Percentiles rank a stretch among this genome's conserved stretches.
Evolutionary conservation across 2,888 invertebrate species (phyloP).

Genomic region (Pasiphila rectangulata): DNA sequence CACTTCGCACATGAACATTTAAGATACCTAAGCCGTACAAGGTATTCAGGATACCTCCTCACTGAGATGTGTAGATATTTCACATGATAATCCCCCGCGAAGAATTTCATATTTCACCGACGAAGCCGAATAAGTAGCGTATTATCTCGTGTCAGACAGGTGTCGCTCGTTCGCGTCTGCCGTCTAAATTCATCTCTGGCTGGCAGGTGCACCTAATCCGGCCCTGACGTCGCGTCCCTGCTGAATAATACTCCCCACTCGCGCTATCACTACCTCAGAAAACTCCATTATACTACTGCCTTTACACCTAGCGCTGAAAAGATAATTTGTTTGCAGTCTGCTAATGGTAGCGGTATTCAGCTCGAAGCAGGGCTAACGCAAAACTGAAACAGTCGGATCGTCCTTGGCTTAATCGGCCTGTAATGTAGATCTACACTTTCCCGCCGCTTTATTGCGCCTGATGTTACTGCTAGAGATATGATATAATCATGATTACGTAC

Average conservation of each 20-base stretch:
- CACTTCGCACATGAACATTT: slow-evolving; percentile 23
- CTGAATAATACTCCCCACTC: slow-evolving; percentile 45
- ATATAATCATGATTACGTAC: too few species aligned
- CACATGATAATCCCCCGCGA: slow-evolving; percentile 58
- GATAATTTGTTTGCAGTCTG: slow-evolving; percentile 33
- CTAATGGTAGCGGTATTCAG: slow-evolving; percentile 20
- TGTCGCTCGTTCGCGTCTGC: slow-evolving; percentile 70
- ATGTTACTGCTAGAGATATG: slow-evolving; percentile 25
- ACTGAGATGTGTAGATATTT: slow-evolving; percentile 37
- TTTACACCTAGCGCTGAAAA: slow-evolving; percentile 27
- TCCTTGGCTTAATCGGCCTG: slow-evolving; percentile 26
- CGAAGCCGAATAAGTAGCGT: slow-evolving; percentile 69
- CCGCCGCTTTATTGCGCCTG: slow-evolving; percentile 28
- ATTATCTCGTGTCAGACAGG: slow-evolving; percentile 73
- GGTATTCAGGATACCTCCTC: slow-evolving; percentile 25
- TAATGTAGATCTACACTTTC: slow-evolving; percentile 29
- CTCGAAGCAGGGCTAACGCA: slow-evolving; percentile 17
- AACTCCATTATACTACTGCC: slow-evolving; percentile 40
- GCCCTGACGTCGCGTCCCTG: slow-evolving; percentile 46
- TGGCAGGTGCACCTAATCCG: slow-evolving; percentile 72
- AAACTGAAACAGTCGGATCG: slow-evolving; percentile 26
- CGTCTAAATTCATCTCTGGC: slow-evolving; percentile 69
- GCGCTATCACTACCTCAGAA: slow-evolving; percentile 42
- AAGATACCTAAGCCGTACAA: slow-evolving; percentile 25
- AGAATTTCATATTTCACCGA: slow-evolving; percentile 73